Percentiles rank a stretch among this genome's conserved stretches.
phyloP scores from a whole-genome alignment of 2,888 invertebrate species.

The Harpalus rubripes region DNA sequence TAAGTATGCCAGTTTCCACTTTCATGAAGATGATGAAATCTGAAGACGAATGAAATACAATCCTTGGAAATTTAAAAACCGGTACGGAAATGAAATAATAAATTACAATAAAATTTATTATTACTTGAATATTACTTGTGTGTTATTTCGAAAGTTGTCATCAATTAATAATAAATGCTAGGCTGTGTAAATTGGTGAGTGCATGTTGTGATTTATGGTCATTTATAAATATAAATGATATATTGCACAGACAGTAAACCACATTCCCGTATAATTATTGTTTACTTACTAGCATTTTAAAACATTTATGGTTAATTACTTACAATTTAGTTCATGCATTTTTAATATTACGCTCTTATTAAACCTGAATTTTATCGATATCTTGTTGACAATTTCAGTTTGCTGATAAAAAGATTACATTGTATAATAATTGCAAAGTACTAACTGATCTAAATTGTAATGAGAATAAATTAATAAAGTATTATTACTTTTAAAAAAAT shows the following conservation, averaged over 20 bases:
- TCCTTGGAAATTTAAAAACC: constrained; percentile 5
- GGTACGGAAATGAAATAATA: constrained; percentile 7
- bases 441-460: no score
- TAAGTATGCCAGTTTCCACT: constrained; percentile 32
- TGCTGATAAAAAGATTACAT: constrained; percentile 41
- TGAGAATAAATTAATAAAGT: no score
- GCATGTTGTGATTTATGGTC: not conserved
- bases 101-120: not conserved
- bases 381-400: not conserved
- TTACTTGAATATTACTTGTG: not conserved
- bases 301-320: constrained; percentile 20
- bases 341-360: constrained; percentile 18
- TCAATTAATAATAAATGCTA: not conserved
- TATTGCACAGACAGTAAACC: not conserved
- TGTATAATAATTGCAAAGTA: constrained; percentile 2
- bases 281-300: constrained; percentile 25
- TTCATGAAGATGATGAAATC: constrained; percentile 37
- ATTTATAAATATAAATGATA: not conserved
- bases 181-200: not conserved
- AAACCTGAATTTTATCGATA: constrained; percentile 2
- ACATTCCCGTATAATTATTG: constrained; percentile 38
- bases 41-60: not conserved
- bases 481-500: no score
- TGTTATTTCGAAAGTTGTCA: constrained; percentile 19
- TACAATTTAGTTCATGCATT: constrained; percentile 4